Evolutionary conservation across 1,140 invertebrate species (phyloP), one percentile per base, ranked within the genome.

Genomic region (Dreissena polymorpha): DNA sequence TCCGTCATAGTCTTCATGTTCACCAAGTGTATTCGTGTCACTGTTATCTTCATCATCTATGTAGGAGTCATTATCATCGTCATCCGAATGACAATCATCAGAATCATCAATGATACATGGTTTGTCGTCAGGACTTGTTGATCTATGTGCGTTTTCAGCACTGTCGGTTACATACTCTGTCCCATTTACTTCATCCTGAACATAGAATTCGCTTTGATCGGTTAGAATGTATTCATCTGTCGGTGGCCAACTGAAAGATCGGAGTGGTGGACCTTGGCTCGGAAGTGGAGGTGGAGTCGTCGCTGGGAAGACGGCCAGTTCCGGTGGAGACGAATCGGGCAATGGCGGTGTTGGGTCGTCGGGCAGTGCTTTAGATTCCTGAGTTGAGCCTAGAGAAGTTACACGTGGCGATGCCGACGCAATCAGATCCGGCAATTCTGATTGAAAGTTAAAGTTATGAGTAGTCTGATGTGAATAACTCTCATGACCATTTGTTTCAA

Each of bases 381-480:
- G 72, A 60, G 51, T 60, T 57, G 51, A 57, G 18, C 55, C n/a
- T 60, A 14, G 51, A 27, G 51, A 60, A 74, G 27, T 39, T 39
- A 39, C 39, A 39, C n/a, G 57, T 57, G 50, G 63, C 16, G 76
- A 68, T 7, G 49, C 51, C 16, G 65, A 69, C 14, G 65, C 39
- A 69, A 78, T 78, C 39, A 78, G 25, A 49, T 78, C 76, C 3
- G 76, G 76, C 13, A 78, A 27, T 51, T 53, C 76, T 39, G 39
- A 39, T 39, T 39, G 39, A 39, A 39, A 39, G 39, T 39, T 39
- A 2, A 8, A 8, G 39, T 39, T 39, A 39, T 39, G 2, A 39
- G 39, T 39, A 8, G 39, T 39, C 39, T 2, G 39, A 39, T 39
- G 2, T 39, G 39, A 39, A 39, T 39, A 39, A 39, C 39, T 39